These are phyloP conservation scores for Emydoidea blandingii DNA, from an alignment of 2,797 vertebrate genomes.

Conservation along the genomic window DNA sequence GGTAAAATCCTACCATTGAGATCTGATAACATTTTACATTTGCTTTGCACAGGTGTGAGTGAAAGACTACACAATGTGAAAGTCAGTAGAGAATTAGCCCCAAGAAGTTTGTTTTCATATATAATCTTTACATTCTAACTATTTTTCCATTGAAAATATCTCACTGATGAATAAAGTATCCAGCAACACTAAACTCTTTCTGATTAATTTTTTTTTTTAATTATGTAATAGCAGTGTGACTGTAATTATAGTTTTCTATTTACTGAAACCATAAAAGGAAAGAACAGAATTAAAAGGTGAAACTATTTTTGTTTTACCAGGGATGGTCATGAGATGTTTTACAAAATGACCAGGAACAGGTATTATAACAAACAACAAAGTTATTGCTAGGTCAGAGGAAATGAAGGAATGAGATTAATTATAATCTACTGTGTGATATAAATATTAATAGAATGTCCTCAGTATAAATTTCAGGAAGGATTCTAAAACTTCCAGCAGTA, in stretches of 20 bases:
- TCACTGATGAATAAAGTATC: background rate
- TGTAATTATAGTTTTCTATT: background rate
- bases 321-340: background rate
- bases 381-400: background rate
- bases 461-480: background rate
- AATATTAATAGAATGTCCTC: background rate
- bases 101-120: background rate
- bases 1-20: background rate
- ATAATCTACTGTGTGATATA: background rate
- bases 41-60: background rate
- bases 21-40: background rate
- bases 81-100: background rate
- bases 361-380: background rate
- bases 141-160: background rate
- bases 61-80: background rate
- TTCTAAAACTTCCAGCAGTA: background rate
- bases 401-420: background rate
- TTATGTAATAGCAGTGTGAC: background rate
- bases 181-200: background rate
- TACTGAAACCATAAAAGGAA: background rate
- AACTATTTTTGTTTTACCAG: background rate
- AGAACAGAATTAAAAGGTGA: slow-evolving; percentile 20
- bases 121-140: background rate
- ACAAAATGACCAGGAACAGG: background rate
- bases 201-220: background rate